Conservation (phyloP, 2,888 invertebrate species). For the Pocota personata region DNA sequence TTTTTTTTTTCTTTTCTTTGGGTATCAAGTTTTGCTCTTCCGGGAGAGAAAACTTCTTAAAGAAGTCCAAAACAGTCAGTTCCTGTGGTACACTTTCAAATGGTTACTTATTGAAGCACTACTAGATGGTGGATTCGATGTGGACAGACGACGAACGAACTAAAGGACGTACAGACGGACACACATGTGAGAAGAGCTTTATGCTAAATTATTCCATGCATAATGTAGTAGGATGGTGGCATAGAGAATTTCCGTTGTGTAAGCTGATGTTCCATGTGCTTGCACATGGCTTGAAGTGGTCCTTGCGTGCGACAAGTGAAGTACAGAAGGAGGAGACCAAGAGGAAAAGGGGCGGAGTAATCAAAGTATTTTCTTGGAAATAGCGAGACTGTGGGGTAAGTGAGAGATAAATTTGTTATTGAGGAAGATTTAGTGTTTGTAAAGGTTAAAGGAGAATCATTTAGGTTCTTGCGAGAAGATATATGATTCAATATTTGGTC, state of each 20-base stretch:
- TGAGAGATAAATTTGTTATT: constrained; percentile 41
- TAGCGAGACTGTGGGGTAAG: not conserved
- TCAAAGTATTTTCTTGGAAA: constrained; percentile 41
- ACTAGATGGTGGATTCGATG: constrained; percentile 7
- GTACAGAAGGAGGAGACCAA: not conserved
- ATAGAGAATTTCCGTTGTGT: constrained; percentile 71
- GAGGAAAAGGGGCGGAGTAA: constrained; percentile 18
- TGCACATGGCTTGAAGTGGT: constrained; percentile 59
- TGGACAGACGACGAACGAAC: constrained; percentile 23
- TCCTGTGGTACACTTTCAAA: constrained; percentile 50
- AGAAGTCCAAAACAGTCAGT: constrained; percentile 46
- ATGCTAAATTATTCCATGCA: constrained; percentile 73
- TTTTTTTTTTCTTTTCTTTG: not conserved
- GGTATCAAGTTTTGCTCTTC: constrained; percentile 38
- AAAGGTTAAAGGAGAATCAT: constrained; percentile 43
- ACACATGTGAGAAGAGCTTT: constrained; percentile 34
- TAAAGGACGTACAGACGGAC: constrained; percentile 15
- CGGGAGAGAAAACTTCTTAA: constrained; percentile 43
- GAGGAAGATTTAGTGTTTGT: constrained; percentile 42
- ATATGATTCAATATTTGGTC: constrained; percentile 29
- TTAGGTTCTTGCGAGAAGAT: constrained; percentile 9
- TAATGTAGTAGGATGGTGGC: constrained; percentile 67
- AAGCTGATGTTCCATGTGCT: constrained; percentile 70
- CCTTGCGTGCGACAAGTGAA: constrained; percentile 53
- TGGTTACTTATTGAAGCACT: constrained; percentile 48